phyloP scores from a whole-genome alignment of 1,140 invertebrate species.

The Anthonomus grandis region DNA sequence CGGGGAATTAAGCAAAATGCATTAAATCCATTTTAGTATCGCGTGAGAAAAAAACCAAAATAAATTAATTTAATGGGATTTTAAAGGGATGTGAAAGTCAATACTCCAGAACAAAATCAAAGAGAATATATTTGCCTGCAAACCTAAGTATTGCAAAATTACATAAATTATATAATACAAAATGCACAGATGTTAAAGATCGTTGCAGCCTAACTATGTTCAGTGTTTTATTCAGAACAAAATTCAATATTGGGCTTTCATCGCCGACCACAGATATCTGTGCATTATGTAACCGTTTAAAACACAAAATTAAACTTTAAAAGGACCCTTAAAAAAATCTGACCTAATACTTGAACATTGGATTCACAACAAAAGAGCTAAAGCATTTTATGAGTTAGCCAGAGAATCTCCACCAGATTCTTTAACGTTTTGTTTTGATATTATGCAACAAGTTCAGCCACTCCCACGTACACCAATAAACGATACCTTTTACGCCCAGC shows the following conservation, averaged over 20 bases:
- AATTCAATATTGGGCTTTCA: background rate
- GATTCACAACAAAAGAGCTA: conserved; percentile 22
- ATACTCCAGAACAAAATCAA: conserved; percentile 11
- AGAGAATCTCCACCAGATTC: background rate
- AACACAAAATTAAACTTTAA: background rate
- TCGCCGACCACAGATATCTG: background rate
- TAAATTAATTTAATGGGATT: background rate
- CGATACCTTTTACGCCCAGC: conserved; percentile 8
- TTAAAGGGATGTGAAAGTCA: conserved; percentile 2
- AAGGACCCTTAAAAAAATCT: conserved; percentile 2
- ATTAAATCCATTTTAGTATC: no score
- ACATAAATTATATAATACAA: conserved; percentile 10
- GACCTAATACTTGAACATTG: conserved; percentile 12
- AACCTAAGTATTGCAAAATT: conserved; percentile 12
- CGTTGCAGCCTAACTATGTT: background rate
- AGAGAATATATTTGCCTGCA: conserved; percentile 10
- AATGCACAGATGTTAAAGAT: conserved; percentile 1
- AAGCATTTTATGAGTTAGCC: conserved; percentile 7
- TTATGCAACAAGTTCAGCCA: conserved; percentile 9
- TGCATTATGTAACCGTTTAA: background rate
- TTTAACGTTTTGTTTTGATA: conserved; percentile 1
- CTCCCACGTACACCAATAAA: conserved; percentile 6
- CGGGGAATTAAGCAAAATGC: no score
- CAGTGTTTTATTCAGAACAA: background rate
- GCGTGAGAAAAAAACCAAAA: background rate